These are phyloP conservation scores for Turnix velox DNA, from an alignment of 2,113 vertebrate genomes.

Conservation along the genomic window DNA sequence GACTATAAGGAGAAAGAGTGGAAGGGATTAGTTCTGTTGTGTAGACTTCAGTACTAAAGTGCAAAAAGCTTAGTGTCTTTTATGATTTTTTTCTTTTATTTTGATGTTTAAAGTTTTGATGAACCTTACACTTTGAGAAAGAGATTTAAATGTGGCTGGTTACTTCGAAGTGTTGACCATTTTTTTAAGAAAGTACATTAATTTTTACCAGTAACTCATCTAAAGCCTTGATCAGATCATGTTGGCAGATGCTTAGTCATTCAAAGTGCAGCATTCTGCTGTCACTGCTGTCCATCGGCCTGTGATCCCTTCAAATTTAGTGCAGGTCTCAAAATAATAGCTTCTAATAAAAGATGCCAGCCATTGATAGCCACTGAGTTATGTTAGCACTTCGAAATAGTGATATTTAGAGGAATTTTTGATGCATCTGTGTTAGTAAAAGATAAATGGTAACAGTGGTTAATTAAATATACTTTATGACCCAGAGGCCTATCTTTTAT, in stretches of 20 bases:
- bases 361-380: neutral
- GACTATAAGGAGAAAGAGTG: neutral
- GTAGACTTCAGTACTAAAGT: neutral
- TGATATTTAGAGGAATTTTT: neutral
- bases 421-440: neutral
- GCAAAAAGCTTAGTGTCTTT: neutral
- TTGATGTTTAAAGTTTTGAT: neutral
- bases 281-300: neutral
- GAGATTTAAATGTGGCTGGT: neutral
- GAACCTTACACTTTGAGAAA: neutral
- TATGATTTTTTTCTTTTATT: neutral
- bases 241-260: neutral
- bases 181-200: neutral
- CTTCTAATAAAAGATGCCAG: no score
- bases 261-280: neutral
- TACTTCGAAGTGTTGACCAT: neutral
- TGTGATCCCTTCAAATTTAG: fast-evolving
- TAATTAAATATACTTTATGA: neutral
- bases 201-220: neutral
- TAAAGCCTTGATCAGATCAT: neutral
- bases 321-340: neutral
- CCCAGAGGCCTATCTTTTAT: neutral
- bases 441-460: neutral
- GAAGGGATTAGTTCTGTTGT: neutral
- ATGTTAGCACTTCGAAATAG: neutral